phyloP scores from a whole-genome alignment of 2,113 vertebrate genomes.

The Channa maculata region DNA sequence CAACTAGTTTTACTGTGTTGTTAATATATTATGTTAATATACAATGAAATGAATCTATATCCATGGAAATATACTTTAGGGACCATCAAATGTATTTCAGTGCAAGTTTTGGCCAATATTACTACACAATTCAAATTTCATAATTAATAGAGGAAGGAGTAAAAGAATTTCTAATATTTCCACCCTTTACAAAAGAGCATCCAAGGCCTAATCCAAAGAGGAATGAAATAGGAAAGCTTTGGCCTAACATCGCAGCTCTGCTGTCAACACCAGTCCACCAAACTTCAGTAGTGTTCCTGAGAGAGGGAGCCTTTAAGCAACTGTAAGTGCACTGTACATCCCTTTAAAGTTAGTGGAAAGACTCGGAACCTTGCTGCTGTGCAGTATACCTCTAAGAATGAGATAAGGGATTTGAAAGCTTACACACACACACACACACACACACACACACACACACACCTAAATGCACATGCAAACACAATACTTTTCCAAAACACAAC shows the following conservation, averaged over 20 bases:
- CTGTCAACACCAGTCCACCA: conserved; percentile 59
- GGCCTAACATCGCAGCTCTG: conserved; percentile 14
- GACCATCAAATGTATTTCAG: not conserved
- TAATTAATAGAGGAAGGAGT: conserved; percentile 15
- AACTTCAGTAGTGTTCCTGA: conserved; percentile 35
- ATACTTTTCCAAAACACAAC: conserved; percentile 42
- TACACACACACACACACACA: conserved; percentile 21
- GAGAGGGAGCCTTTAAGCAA: conserved; percentile 53
- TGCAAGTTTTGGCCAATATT: not conserved
- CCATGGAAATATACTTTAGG: not conserved
- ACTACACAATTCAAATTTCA: not conserved
- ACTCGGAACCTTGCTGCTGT: conserved; percentile 49
- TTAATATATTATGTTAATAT: too few species aligned
- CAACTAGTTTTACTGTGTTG: too few species aligned
- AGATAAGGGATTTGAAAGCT: conserved; percentile 27
- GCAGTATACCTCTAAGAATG: conserved; percentile 34
- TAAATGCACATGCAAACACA: conserved; percentile 41
- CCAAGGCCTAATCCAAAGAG: conserved; percentile 27
- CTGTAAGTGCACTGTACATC: conserved; percentile 41
- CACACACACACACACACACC: conserved; percentile 1
- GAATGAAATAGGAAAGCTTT: conserved; percentile 30
- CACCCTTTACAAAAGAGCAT: conserved; percentile 14
- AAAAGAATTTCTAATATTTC: not conserved
- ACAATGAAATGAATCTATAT: too few species aligned
- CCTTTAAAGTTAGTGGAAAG: conserved; percentile 35